Evolutionary conservation across 2,113 vertebrate genomes (phyloP).

Genomic region (Climacteris rufus): DNA sequence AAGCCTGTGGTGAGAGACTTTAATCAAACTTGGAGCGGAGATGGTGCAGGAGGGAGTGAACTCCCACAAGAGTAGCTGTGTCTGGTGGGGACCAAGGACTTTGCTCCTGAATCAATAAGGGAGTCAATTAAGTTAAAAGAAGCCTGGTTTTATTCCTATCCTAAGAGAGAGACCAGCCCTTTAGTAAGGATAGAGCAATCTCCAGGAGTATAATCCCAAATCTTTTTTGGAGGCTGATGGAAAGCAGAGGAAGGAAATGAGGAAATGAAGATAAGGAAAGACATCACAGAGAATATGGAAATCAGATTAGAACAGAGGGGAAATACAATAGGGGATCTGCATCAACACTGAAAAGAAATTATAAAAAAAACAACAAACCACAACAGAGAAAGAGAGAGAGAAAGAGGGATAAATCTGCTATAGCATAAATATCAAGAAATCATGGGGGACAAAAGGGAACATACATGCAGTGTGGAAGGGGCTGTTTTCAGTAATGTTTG

Average conservation of each 20-base stretch:
- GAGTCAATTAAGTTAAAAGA: no score
- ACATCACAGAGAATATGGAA: conserved; percentile 79
- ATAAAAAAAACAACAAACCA: not conserved
- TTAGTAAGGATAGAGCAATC: conserved; percentile 89
- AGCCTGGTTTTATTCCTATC: no score
- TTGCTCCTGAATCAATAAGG: no score
- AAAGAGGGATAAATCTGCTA: not conserved
- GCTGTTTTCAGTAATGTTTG: not conserved
- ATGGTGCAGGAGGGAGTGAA: no score
- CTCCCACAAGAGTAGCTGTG: no score
- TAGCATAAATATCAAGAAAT: conserved; percentile 31
- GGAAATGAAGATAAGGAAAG: conserved; percentile 82
- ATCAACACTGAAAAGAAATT: conserved; percentile 61
- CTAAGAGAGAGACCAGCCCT: no score
- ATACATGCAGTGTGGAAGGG: conserved; percentile 8
- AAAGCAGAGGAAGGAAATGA: conserved; percentile 87
- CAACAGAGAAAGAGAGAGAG: conserved; percentile 35
- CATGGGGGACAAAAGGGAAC: not conserved
- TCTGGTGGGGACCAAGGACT: no score
- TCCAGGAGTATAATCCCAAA: conserved; percentile 89
- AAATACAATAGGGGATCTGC: conserved; percentile 55
- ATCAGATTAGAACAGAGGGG: conserved; percentile 71
- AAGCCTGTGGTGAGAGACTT: no score
- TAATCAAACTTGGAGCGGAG: no score
- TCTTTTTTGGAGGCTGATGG: conserved; percentile 90